These are phyloP conservation scores for Athalia circularis DNA, from an alignment of 2,888 invertebrate species.

Conservation along the genomic window DNA sequence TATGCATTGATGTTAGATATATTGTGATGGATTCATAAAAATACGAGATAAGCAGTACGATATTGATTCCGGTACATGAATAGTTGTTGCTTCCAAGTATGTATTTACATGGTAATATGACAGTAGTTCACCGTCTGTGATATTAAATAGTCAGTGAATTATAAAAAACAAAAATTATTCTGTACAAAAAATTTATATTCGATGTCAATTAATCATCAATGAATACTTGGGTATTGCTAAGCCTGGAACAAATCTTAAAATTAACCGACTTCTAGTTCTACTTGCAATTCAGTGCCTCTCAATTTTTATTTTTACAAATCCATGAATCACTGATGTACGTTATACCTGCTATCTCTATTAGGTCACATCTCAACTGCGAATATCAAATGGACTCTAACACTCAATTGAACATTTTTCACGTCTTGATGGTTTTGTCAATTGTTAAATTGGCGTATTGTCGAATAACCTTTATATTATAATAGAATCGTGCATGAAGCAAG, in stretches of 20 bases:
- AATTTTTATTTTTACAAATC: constrained; percentile 36
- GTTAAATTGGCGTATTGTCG: constrained; percentile 9
- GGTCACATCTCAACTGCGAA: constrained; percentile 22
- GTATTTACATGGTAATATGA: neutral
- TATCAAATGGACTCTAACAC: constrained; percentile 20
- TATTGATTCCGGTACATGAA: constrained; percentile 1
- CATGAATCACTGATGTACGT: constrained; percentile 30
- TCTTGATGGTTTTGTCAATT: constrained; percentile 6
- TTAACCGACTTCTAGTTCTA: neutral
- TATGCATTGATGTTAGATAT: constrained; percentile 53
- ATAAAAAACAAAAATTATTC: neutral
- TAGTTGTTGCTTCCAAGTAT: neutral
- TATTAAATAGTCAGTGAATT: constrained; percentile 13
- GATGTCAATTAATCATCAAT: constrained; percentile 30
- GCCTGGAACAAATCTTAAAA: neutral
- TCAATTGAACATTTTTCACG: neutral
- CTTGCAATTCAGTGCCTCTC: neutral
- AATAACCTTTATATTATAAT: constrained; percentile 14
- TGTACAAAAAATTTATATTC: constrained; percentile 17
- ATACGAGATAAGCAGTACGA: constrained; percentile 4
- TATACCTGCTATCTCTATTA: constrained; percentile 28
- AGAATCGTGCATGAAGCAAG: neutral
- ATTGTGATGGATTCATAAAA: constrained; percentile 44
- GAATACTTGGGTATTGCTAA: neutral
- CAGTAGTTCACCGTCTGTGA: neutral